phyloP scores from a whole-genome alignment of 2,113 vertebrate genomes.

The Ciconia maguari region DNA sequence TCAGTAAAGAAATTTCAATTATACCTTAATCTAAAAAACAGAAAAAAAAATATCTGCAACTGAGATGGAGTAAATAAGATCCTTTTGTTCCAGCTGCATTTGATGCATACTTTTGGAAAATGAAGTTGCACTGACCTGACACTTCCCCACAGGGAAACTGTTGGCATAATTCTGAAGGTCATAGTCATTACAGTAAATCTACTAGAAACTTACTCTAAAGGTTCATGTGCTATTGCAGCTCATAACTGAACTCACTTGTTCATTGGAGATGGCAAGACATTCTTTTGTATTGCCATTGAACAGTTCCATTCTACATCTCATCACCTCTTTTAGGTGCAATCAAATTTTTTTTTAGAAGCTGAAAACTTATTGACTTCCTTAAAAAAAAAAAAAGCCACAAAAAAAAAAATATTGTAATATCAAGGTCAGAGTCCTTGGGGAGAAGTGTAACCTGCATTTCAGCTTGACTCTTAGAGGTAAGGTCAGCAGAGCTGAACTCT shows the following conservation, averaged over 20 bases:
- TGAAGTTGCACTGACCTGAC: conserved; percentile 29
- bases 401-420: not conserved
- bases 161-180: conserved; percentile 62
- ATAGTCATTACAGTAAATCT: conserved; percentile 56
- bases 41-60: not conserved
- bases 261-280: not conserved
- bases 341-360: not conserved
- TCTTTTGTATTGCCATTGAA: not conserved
- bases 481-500: not conserved
- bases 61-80: conserved; percentile 30
- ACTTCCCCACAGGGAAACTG: conserved; percentile 53
- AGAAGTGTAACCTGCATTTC: not conserved
- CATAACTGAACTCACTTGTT: not conserved
- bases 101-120: conserved; percentile 29
- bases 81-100: not conserved
- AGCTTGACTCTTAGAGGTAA: not conserved
- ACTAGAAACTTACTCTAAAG: conserved; percentile 59
- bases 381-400: not conserved
- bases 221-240: conserved; percentile 19
- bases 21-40: not conserved
- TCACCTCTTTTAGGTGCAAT: not conserved
- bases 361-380: not conserved
- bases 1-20: not conserved
- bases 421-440: not conserved
- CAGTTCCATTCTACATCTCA: not conserved